Conservation (phyloP, 2,113 vertebrate genomes). For the Crocuta crocuta region DNA sequence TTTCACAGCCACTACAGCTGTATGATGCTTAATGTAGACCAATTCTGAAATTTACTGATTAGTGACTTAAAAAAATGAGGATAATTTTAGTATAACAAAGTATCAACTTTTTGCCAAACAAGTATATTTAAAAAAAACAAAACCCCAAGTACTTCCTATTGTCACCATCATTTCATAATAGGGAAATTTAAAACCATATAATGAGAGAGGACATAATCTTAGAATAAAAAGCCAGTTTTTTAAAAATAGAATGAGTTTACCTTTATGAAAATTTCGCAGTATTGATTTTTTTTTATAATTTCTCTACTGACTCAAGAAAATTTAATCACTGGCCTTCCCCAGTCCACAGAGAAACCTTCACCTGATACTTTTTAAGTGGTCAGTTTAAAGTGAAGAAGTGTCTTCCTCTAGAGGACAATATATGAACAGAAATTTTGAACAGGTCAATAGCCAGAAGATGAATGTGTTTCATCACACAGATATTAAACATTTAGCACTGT, state of each 20-base stretch:
- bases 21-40: neutral
- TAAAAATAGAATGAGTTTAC: neutral
- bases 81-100: neutral
- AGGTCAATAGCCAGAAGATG: constrained; percentile 58
- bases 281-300: constrained; percentile 51
- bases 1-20: neutral
- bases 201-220: neutral
- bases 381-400: constrained; percentile 45
- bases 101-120: neutral
- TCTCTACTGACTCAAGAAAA: constrained; percentile 43
- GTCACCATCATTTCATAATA: neutral
- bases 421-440: constrained; percentile 21
- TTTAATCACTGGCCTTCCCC: neutral
- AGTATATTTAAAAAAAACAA: neutral
- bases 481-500: constrained; percentile 47
- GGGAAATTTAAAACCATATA: neutral
- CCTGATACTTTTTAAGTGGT: neutral
- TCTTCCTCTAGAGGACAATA: constrained; percentile 24
- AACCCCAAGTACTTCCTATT: neutral
- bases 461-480: constrained; percentile 63
- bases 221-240: neutral
- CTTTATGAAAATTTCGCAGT: neutral
- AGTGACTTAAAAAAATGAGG: neutral
- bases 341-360: neutral
- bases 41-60: neutral